Evolutionary conservation across 1,140 invertebrate genomes (phyloP), one percentile per base, ranked within the genome.

Genomic region (Papilio aristodemus): DNA sequence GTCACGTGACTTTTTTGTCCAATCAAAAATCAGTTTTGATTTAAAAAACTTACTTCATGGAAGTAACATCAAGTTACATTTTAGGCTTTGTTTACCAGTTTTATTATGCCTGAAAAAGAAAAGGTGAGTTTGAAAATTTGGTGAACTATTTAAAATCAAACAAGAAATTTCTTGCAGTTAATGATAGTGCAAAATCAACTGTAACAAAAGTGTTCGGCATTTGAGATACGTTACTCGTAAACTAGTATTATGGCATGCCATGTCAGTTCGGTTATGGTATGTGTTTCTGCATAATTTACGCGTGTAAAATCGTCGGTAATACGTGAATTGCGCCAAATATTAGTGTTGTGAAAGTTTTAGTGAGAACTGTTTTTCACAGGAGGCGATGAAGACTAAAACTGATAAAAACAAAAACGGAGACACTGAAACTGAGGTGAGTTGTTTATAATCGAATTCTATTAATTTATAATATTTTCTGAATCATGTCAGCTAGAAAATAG

Each of bases 361-460:
- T 84, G 83, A 78, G 68, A 77, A 77, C 71, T 82, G 72, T 81
- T 80, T 67, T 80, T 85, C 71, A 39, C 81, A 83, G 86, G 81
- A 88, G 79, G 85, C 76, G 75, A 91, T 91, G 87, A 91, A 91
- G 87, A 91, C 87, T 75, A 91, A 90, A 89, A 81, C 81, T 72
- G 85, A 88, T 74, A 90, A 91, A 79, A 88, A 85, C 76, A 89
- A 87, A 72, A 83, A 84, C 76, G 89, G 83, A 25, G 89, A 91
- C 57, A 83, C 73, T 69, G 85, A 89, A 43, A 77, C 83, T 41
- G 89, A 91, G 86, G 89, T 91, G 70, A 83, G 82, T 84, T 81
- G 77, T 81, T 84, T 81, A 75, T 74, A 77, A 69, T 69, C 25
- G 4, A 60, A 46, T 37, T 41, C 54, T 27, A 43, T 46, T 63